Conservation (phyloP, 35 echinoderm and acorn worm species). For the Amphiura filiformis region DNA sequence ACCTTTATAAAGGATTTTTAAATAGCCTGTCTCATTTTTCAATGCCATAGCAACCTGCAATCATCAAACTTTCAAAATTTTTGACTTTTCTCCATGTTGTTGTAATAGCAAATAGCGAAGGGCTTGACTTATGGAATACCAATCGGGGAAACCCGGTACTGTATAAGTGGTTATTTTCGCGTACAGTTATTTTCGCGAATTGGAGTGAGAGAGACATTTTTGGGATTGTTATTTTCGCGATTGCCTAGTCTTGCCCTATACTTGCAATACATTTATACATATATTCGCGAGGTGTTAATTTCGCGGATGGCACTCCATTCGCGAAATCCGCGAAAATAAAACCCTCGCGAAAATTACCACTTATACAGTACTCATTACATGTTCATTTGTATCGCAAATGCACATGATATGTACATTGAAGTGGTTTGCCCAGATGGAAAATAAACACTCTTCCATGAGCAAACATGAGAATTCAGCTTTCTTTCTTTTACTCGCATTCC, state of each 20-base stretch:
- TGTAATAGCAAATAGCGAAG: neutral
- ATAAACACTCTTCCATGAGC: neutral
- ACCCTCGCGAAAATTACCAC: no score
- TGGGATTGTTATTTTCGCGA: no score
- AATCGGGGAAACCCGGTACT: no score
- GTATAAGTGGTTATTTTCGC: no score
- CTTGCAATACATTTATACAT: no score
- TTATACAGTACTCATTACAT: neutral
- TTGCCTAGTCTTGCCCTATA: no score
- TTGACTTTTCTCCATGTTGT: neutral
- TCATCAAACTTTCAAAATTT: neutral
- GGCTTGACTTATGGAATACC: constrained; percentile 3
- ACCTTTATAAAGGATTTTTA: neutral
- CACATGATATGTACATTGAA: constrained; percentile 12
- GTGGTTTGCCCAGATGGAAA: neutral
- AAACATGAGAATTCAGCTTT: neutral
- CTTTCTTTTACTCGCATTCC: neutral
- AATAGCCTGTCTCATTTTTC: neutral
- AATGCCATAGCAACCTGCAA: neutral
- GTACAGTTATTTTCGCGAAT: no score
- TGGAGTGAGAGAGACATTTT: no score
- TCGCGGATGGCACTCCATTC: no score
- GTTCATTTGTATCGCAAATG: neutral
- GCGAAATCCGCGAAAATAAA: no score
- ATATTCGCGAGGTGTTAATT: no score